These are phyloP conservation scores for Cyanoliseus patagonus DNA, from an alignment of 2,113 vertebrate species.

Conservation along the genomic window DNA sequence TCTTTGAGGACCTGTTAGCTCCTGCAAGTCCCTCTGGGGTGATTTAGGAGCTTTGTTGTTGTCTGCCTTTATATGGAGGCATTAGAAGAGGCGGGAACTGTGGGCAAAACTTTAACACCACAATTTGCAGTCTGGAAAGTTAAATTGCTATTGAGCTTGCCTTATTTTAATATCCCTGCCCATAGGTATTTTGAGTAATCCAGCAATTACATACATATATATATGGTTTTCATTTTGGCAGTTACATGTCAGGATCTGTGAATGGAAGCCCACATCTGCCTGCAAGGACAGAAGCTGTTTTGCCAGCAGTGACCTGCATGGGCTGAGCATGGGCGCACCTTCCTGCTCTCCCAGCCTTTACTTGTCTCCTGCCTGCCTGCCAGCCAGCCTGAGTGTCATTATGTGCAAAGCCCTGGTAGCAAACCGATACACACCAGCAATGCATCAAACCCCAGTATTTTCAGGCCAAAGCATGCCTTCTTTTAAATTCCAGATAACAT, in stretches of 20 bases:
- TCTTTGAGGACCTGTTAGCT: neutral
- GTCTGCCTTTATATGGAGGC: neutral
- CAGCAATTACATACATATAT: neutral
- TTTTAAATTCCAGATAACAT: neutral
- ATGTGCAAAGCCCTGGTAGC: neutral
- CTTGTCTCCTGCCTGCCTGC: neutral
- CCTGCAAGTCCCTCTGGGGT: neutral
- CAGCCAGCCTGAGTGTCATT: accelerated
- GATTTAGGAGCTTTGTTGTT: neutral
- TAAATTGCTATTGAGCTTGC: neutral
- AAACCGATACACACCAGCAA: neutral
- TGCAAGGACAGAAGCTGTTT: neutral
- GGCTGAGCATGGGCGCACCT: neutral
- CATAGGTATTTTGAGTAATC: neutral
- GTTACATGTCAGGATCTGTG: neutral
- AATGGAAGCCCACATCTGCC: neutral
- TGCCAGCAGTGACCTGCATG: accelerated
- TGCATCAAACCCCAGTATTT: neutral
- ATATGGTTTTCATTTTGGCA: neutral
- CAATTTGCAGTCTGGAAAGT: neutral
- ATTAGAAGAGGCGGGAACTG: neutral
- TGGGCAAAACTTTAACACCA: neutral
- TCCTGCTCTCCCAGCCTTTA: neutral
- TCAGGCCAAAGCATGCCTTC: neutral
- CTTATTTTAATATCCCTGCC: neutral